Percentiles rank a stretch among this genome's conserved stretches.
Conservation (phyloP, 2,888 invertebrate species). For the Netelia inedita region DNA sequence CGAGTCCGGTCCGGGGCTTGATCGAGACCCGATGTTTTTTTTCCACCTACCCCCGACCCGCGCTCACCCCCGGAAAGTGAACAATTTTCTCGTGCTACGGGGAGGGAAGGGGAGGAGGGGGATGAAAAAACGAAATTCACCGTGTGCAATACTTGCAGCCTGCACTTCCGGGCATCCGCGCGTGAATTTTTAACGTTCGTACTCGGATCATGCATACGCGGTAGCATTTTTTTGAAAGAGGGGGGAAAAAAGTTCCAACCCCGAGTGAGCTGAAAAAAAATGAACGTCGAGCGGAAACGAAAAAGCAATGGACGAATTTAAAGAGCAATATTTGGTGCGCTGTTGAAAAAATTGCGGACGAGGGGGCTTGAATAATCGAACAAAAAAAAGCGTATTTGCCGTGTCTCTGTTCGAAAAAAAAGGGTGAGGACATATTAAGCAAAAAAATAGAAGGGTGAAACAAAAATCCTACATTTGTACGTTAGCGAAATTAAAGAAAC, state of each 20-base stretch:
- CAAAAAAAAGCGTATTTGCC: not conserved
- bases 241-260: conserved; percentile 4
- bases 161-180: conserved; percentile 60
- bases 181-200: conserved; percentile 64
- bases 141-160: conserved; percentile 61
- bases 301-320: conserved; percentile 38
- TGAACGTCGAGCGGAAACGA: conserved; percentile 26
- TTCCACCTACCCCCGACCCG: not conserved
- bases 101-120: not conserved
- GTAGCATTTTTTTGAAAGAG: conserved; percentile 10
- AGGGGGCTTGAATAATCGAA: conserved; percentile 65
- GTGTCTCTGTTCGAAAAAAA: conserved; percentile 20
- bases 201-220: conserved; percentile 63
- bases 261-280: conserved; percentile 45
- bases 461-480: conserved; percentile 11
- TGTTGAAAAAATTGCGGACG: conserved; percentile 50
- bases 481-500: not conserved
- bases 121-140: conserved; percentile 34
- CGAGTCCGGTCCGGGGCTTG: conserved; percentile 67
- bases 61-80: conserved; percentile 42
- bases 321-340: conserved; percentile 34
- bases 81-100: conserved; percentile 49
- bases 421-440: not conserved
- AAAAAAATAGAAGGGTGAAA: conserved; percentile 6
- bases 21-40: conserved; percentile 54